Evolutionary conservation across 2,888 invertebrate species (phyloP).

Genomic region (Ceriagrion tenellum): DNA sequence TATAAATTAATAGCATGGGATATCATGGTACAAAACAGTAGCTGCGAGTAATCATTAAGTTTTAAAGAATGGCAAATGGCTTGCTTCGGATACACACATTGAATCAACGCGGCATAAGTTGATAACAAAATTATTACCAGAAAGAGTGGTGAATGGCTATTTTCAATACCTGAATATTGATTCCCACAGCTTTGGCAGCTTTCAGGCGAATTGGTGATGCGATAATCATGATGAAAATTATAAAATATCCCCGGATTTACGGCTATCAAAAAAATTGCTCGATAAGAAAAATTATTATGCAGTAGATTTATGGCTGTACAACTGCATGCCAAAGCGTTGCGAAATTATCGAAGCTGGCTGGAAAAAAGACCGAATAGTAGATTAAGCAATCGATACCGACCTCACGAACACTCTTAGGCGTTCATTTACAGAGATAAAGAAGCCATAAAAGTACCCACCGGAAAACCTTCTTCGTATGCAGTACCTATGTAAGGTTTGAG

Average conservation of each 20-base stretch:
- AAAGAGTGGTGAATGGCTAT: not conserved
- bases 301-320: not conserved
- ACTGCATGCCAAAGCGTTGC: not conserved
- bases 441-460: not conserved
- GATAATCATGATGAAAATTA: not conserved
- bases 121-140: not conserved
- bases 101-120: too few relatives aligned
- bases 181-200: not conserved
- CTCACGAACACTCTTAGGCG: not conserved
- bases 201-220: not conserved
- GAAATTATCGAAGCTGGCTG: not conserved
- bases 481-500: too few relatives aligned
- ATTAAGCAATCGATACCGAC: not conserved
- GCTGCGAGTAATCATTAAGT: too few relatives aligned
- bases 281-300: not conserved
- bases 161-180: not conserved
- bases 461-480: not conserved
- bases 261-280: not conserved
- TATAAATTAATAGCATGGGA: too few relatives aligned
- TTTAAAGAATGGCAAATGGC: too few relatives aligned
- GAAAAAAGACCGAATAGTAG: not conserved
- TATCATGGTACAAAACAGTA: too few relatives aligned
- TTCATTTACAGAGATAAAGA: not conserved
- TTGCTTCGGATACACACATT: too few relatives aligned
- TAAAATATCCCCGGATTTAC: not conserved